Evolutionary conservation across 2,888 invertebrate species (phyloP), one percentile per base, ranked within the genome.

Genomic region (Amphipyra tragopoginis): DNA sequence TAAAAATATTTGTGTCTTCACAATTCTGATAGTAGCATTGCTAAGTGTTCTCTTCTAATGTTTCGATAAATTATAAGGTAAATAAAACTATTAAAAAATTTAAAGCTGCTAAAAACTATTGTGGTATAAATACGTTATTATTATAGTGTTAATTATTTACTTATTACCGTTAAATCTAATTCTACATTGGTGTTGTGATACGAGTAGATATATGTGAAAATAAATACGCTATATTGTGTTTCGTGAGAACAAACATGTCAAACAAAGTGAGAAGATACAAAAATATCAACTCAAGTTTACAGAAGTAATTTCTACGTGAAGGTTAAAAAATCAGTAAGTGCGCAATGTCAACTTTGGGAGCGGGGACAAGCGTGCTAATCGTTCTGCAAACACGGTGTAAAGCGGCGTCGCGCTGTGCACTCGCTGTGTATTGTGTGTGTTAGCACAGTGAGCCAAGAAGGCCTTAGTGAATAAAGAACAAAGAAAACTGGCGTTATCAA

Each of bases 321-420:
- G 90, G 91, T 91, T 91, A 86, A 87, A 90, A 89, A 91, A 90
- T 90, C 89, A 79, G 87, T 90, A 89, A 91, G 92, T 91, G 91
- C 87, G 91, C 89, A 92, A 93, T 93, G 93, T 92, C 90, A 90
- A 92, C 91, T 91, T 90, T 89, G 86, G 86, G 72, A 86, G 89
- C 88, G 86, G 89, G 88, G 86, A 90, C 89, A 86, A 90, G 84
- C 77, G 83, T 90, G 93, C 84, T 94, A 94, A 94, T 93, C 94
- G 88, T 81, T 89, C 79, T 84, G 83, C 92, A 93, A 94, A 94
- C 90, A 94, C 75, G 83, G 83, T 88, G 87, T 87, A 91, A 86
- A 85, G 87, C 86, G 79, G 83, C 81, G 80, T 83, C 84, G 86
- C 85, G 86, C 85, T 85, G 86, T 83, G 83, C 80, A 80, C 81